Evolutionary conservation across 2,888 invertebrate genomes (phyloP), one percentile per base, ranked within the genome.

Genomic region (Ceraclea dissimilis): DNA sequence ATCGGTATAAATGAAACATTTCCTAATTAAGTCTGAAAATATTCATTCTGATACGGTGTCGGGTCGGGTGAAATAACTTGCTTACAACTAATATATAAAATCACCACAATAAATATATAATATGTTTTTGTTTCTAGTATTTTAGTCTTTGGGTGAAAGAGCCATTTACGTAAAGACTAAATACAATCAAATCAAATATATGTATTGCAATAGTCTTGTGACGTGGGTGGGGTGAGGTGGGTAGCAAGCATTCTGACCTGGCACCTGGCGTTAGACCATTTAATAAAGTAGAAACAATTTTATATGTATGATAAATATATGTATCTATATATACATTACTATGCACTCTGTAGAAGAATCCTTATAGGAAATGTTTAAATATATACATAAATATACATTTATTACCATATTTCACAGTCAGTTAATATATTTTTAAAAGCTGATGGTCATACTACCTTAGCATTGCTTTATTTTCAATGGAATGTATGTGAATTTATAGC

Each of bases 401-500:
- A 39, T 39, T 39, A 39, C 39, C 39, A 39, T 39, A 39, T 39
- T 39, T 39, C 39, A 39, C 39, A 39, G n/a, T 39, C 39, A 16
- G 39, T 39, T 39, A 39, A 39, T 39, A 39, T 39, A 39, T 39
- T 39, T 39, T 39, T 39, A 39, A 26, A 39, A 39, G 39, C 39
- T 39, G 39, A 39, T 39, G 39, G 16, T n/a, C n/a, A 16, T 39
- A 13, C 13, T 39, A 39, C 16, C n/a, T 39, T 77, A 78, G 77
- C 73, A 74, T 78, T 78, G 78, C 78, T 78, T 78, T 78, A 76
- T 75, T 74, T 77, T 76, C 76, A 76, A 76, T 74, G 77, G 76
- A 76, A 75, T 76, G 76, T 76, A 78, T 76, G 76, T 75, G 76
- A 74, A 72, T 72, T 75, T 76, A 76, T 78, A 77, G 77, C 77